Evolutionary conservation across 2,888 invertebrate species (phyloP).

Genomic region (Caenorhabditis angaria): DNA sequence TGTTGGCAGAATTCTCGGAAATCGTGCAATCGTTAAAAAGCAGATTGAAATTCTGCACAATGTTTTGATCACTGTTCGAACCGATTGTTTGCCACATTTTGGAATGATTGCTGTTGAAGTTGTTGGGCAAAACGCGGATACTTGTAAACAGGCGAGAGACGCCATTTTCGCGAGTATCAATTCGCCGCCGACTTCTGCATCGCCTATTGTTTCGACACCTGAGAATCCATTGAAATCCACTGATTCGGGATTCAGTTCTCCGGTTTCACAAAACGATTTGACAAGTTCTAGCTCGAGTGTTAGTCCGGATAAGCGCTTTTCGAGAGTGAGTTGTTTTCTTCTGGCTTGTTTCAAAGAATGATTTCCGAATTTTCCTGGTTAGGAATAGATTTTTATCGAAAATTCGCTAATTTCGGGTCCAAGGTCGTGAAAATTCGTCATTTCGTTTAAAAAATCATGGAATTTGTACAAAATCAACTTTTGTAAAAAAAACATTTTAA

Average conservation of each 20-base stretch:
- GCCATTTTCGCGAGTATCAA: conserved; percentile 13
- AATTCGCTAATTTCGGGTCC: not conserved
- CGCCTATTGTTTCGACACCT: not conserved
- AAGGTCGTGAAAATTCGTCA: not conserved
- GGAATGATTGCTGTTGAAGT: conserved; percentile 37
- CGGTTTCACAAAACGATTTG: conserved; percentile 6
- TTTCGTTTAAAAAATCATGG: not conserved
- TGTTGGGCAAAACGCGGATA: conserved; percentile 23
- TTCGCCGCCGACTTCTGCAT: not conserved
- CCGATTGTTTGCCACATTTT: conserved; percentile 21
- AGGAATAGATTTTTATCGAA: not conserved
- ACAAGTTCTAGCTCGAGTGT: not conserved
- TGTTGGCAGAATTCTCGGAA: conserved; percentile 26
- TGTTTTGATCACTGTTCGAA: conserved; percentile 33
- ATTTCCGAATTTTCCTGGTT: no score
- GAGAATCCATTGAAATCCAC: no score
- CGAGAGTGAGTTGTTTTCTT: not conserved
- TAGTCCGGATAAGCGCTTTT: not conserved
- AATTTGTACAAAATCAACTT: conserved; percentile 13
- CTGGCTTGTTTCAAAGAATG: no score
- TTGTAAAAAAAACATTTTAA: conserved; percentile 26
- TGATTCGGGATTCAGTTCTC: conserved; percentile 31
- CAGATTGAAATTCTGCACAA: conserved; percentile 34
- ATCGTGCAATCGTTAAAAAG: conserved; percentile 30
- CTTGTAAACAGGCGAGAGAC: conserved; percentile 19